Base-by-base conservation (phyloP, 2,113 vertebrate species). In the Mugil cephalus region DNA sequence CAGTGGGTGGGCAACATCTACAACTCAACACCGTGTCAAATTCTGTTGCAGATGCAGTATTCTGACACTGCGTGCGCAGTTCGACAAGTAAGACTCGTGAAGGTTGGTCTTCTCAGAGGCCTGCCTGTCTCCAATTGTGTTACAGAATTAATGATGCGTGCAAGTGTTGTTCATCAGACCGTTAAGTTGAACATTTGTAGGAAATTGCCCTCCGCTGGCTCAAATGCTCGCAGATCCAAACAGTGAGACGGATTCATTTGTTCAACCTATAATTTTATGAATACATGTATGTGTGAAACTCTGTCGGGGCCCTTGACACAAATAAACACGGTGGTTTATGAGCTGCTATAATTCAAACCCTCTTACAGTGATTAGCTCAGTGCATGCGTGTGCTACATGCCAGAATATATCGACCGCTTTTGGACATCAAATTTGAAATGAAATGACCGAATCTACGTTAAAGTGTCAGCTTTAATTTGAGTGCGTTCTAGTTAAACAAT, bases 71-170 rank as follows among this genome's bases (percentile, higher is more conserved):
- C 5, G 24, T 5, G 5, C 24, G 5, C 24, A 30, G 2, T 30
- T 30, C 24, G 24, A 5, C 24, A 30, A 30, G 24, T 2, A 36
- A 7, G 8, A 55, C 9, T 10, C 6, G 11, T 68, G 43, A 73
- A 21, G 52, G 17, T 17, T 43, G 9, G 10, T 66, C 6, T 34
- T 18, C 13, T 43, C 38, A 47, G 30, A 51, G 50, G 42, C 34
- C 34, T 60, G 17, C 15, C 19, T 52, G 17, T 21, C 19, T 12
- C 8, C 17, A 19, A 51, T 38, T 14, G 36, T 30, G 19, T 21
- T n/a, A 54, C 46, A 42, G 65, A 67, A 55, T 50, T 36, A 56
- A 21, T 54, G 54, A 12, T 7, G 42, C n/a, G 0, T 51, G 59
- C 38, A 65, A 3, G 35, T 40, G 30, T 54, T 55, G 17, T 9